Percentiles rank a stretch among this genome's conserved stretches.
Evolutionary conservation across 2,113 vertebrate genomes (phyloP).

Genomic region (Cromileptes altivelis): DNA sequence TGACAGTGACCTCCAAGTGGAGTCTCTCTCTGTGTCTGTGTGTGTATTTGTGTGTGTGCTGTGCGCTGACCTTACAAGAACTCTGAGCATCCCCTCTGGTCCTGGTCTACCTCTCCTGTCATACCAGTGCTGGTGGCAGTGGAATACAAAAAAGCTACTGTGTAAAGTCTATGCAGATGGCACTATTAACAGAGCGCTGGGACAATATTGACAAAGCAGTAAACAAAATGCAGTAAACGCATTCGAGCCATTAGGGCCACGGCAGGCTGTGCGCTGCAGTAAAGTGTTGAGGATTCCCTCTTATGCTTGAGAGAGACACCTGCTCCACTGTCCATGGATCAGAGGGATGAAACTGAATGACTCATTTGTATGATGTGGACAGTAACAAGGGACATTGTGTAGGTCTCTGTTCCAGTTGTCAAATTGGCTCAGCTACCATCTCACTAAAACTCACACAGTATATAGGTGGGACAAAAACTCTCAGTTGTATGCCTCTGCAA

Average conservation of each 20-base stretch:
- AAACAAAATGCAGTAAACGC: constrained; percentile 49
- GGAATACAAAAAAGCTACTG: constrained; percentile 15
- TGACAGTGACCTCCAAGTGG: constrained; percentile 63
- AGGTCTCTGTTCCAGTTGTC: not conserved
- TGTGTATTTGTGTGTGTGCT: constrained; percentile 7
- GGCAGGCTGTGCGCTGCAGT: constrained; percentile 17
- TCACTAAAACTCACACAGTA: not conserved
- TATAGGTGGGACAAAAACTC: no score
- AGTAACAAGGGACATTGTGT: not conserved
- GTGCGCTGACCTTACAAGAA: constrained; percentile 53
- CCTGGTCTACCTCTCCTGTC: constrained; percentile 36
- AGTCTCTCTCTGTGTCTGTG: constrained; percentile 19
- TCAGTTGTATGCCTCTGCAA: no score
- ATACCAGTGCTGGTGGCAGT: not conserved
- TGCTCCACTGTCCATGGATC: constrained; percentile 1
- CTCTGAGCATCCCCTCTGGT: constrained; percentile 31
- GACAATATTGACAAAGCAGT: constrained; percentile 47
- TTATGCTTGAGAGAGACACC: constrained; percentile 33
- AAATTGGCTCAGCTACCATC: not conserved
- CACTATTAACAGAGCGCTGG: constrained; percentile 6
- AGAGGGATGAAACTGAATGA: not conserved
- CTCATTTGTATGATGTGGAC: not conserved
- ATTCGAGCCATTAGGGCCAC: constrained; percentile 14
- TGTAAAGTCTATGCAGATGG: constrained; percentile 49
- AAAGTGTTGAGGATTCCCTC: constrained; percentile 10